phyloP scores from a whole-genome alignment of 1,140 invertebrate genomes.

The Drosophila suzukii region DNA sequence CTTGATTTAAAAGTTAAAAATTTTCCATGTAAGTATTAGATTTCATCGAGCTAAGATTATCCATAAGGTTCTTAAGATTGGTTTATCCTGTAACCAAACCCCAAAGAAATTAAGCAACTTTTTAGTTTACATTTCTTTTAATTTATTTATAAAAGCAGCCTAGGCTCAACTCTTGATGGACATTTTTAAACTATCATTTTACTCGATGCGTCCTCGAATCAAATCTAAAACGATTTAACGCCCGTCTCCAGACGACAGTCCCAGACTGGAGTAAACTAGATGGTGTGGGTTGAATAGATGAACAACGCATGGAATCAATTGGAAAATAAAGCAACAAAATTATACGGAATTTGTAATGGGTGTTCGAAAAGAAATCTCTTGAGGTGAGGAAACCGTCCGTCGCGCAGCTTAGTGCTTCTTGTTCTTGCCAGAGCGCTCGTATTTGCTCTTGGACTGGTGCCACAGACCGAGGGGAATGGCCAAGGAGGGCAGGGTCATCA shows the following conservation, averaged over 20 bases:
- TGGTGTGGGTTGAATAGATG: slow-evolving; percentile 55
- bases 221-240: slow-evolving; percentile 83
- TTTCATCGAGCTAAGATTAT: neutral
- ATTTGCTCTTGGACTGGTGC: slow-evolving; percentile 97
- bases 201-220: slow-evolving; percentile 67
- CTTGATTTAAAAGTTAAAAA: too few relatives aligned
- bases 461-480: slow-evolving; percentile 97
- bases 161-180: slow-evolving; percentile 59
- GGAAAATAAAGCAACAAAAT: slow-evolving; percentile 58
- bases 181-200: slow-evolving; percentile 52
- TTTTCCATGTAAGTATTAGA: too few relatives aligned
- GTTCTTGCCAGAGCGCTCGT: slow-evolving; percentile 91
- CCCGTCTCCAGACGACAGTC: slow-evolving; percentile 52
- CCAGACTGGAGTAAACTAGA: slow-evolving; percentile 48
- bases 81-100: neutral
- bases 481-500: slow-evolving; percentile 97
- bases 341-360: slow-evolving; percentile 59
- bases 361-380: slow-evolving; percentile 61
- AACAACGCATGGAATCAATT: slow-evolving; percentile 58
- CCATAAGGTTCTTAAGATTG: neutral
- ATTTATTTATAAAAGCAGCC: slow-evolving; percentile 76
- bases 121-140: slow-evolving; percentile 45
- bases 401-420: slow-evolving; percentile 86
- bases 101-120: neutral
- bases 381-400: slow-evolving; percentile 31